phyloP scores from a whole-genome alignment of 2,888 invertebrate genomes.

The Neria commutata region DNA sequence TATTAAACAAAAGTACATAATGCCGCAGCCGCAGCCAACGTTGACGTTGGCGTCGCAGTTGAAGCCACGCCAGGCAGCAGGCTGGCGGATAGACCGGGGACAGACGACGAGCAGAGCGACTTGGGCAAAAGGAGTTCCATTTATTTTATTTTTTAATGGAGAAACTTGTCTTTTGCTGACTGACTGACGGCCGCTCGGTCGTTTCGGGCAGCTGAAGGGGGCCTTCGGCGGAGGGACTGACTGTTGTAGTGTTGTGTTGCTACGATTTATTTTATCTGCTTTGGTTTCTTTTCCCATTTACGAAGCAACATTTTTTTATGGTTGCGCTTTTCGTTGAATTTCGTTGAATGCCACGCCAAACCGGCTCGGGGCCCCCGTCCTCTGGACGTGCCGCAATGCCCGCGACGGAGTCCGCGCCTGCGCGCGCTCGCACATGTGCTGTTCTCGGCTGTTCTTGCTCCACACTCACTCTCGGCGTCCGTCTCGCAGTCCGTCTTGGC shows the following conservation, averaged over 20 bases:
- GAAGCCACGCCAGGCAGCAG: not conserved
- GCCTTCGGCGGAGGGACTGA: not conserved
- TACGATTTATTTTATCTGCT: constrained; percentile 13
- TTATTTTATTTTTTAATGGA: constrained; percentile 1
- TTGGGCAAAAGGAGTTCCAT: not conserved
- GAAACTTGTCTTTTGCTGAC: constrained; percentile 14
- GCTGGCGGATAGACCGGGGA: too few relatives aligned
- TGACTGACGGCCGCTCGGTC: not conserved
- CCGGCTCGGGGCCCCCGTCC: constrained; percentile 32
- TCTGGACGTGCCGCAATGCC: not conserved
- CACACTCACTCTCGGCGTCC: not conserved
- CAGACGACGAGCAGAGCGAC: too few relatives aligned
- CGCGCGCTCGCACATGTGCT: constrained; percentile 13
- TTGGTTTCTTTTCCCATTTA: constrained; percentile 4
- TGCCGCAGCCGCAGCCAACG: not conserved
- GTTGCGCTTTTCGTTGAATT: constrained; percentile 4
- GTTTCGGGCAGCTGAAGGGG: not conserved
- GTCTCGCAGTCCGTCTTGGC: not conserved
- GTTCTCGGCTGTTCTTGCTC: constrained; percentile 19
- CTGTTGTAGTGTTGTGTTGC: constrained; percentile 5
- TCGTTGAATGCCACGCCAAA: constrained; percentile 45
- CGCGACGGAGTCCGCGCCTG: not conserved
- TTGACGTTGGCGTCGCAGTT: constrained; percentile 4
- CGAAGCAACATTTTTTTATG: constrained; percentile 2
- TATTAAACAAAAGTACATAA: too few relatives aligned